Evolutionary conservation across 2,797 vertebrate genomes (phyloP).

Genomic region (Arrhamphus sclerolepis): DNA sequence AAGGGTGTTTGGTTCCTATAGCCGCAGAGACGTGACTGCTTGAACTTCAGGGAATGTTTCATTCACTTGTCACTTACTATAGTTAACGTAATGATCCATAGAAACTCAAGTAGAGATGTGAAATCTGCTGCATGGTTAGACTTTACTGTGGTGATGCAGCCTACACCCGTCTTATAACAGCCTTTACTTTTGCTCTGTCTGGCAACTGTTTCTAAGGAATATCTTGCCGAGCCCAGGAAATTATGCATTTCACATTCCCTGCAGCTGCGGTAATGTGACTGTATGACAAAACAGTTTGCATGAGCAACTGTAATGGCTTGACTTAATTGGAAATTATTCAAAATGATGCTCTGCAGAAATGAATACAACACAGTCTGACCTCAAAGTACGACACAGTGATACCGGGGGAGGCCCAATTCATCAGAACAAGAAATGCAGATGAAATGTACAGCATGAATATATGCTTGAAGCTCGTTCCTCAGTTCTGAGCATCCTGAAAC

Average conservation of each 20-base stretch:
- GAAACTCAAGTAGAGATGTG: conserved; percentile 16
- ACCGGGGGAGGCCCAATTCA: background rate
- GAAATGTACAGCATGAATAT: background rate
- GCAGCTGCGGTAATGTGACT: background rate
- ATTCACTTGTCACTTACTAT: conserved; percentile 6
- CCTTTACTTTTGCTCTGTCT: conserved; percentile 21
- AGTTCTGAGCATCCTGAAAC: conserved; percentile 13
- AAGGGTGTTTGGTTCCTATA: conserved; percentile 14
- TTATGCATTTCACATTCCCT: conserved; percentile 27
- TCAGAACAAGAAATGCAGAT: background rate
- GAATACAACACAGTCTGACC: background rate
- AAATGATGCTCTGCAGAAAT: background rate
- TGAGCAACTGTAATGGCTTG: background rate
- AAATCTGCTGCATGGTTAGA: conserved; percentile 13
- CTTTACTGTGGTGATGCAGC: conserved; percentile 18
- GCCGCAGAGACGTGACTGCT: conserved; percentile 16
- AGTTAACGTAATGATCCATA: conserved; percentile 32
- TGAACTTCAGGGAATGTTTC: conserved; percentile 13
- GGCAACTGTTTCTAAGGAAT: conserved; percentile 15
- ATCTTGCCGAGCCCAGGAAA: conserved; percentile 23
- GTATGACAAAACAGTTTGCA: conserved; percentile 2
- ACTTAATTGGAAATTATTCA: background rate
- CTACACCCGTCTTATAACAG: conserved; percentile 8
- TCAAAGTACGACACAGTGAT: background rate
- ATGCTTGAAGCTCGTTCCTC: conserved; percentile 3